phyloP scores from a whole-genome alignment of 2,113 vertebrate genomes.

The Cathartes aura region DNA sequence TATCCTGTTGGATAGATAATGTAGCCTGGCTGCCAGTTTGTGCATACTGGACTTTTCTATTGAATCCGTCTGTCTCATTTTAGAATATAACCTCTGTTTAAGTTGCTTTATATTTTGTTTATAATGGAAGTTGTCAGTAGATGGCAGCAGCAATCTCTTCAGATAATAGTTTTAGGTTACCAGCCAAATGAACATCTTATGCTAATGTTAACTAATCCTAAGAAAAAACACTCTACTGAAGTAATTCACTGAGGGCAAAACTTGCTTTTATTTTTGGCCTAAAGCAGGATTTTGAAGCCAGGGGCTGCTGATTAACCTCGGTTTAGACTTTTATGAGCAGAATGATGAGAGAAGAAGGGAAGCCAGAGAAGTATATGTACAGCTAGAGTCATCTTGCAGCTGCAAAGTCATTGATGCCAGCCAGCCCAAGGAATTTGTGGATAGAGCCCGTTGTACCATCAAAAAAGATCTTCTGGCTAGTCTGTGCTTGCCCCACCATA shows the following conservation, averaged over 20 bases:
- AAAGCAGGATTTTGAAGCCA: background rate
- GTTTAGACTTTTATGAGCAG: background rate
- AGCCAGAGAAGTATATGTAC: background rate
- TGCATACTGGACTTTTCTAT: background rate
- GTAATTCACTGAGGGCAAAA: background rate
- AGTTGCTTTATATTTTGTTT: background rate
- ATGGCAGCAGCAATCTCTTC: slow-evolving; percentile 76
- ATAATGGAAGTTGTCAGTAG: slow-evolving; percentile 65
- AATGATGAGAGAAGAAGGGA: background rate
- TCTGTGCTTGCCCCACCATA: background rate
- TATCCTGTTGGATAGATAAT: background rate
- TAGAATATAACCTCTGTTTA: background rate
- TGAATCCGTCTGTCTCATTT: background rate
- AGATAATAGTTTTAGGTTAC: background rate
- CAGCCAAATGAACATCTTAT: background rate
- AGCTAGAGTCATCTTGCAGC: background rate
- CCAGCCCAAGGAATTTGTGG: background rate
- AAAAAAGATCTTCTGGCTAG: background rate
- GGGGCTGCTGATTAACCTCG: background rate
- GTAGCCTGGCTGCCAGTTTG: background rate
- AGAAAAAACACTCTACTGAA: background rate
- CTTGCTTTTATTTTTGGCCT: background rate
- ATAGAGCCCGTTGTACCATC: background rate
- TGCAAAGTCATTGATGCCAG: background rate
- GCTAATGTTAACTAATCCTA: slow-evolving; percentile 4